These are phyloP conservation scores for Lissocephala sabroskyi DNA, from an alignment of 2,888 invertebrate species.

Conservation along the genomic window DNA sequence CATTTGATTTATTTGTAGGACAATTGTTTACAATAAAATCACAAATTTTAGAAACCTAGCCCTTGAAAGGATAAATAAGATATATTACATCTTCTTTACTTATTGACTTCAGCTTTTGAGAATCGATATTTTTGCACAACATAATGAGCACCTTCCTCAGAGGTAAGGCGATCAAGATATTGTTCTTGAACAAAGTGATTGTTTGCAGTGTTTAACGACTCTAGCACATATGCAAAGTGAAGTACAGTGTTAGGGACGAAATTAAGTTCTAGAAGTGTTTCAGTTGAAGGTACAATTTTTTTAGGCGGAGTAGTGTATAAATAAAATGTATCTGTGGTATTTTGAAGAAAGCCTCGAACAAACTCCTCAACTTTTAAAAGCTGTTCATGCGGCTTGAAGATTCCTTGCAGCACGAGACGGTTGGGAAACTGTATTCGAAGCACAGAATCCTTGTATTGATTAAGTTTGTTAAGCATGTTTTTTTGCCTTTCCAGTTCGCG, in stretches of 20 bases:
- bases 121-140: slow-evolving; percentile 79
- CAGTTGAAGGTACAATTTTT: slow-evolving; percentile 76
- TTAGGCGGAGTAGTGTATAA: slow-evolving; percentile 91
- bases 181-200: slow-evolving; percentile 75
- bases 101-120: too few relatives aligned
- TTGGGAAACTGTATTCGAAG: slow-evolving; percentile 92
- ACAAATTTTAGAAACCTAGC: too few relatives aligned
- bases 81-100: too few relatives aligned
- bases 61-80: too few relatives aligned
- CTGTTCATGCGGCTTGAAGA: slow-evolving; percentile 85
- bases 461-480: slow-evolving; percentile 75
- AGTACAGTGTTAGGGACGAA: slow-evolving; percentile 86
- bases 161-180: slow-evolving; percentile 77
- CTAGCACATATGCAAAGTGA: slow-evolving; percentile 78
- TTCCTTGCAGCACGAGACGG: slow-evolving; percentile 87
- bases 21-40: too few relatives aligned
- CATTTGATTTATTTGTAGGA: too few relatives aligned
- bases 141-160: slow-evolving; percentile 79
- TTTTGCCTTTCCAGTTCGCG: slow-evolving; percentile 77
- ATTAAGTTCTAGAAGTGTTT: slow-evolving; percentile 80
- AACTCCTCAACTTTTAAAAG: slow-evolving; percentile 82
- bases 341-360: slow-evolving; percentile 80
- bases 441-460: slow-evolving; percentile 83
- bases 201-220: slow-evolving; percentile 23
- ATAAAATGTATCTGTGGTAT: slow-evolving; percentile 80